Base-by-base conservation (phyloP, 2,113 vertebrate species). In the Chamaetylas fuelleborni region DNA sequence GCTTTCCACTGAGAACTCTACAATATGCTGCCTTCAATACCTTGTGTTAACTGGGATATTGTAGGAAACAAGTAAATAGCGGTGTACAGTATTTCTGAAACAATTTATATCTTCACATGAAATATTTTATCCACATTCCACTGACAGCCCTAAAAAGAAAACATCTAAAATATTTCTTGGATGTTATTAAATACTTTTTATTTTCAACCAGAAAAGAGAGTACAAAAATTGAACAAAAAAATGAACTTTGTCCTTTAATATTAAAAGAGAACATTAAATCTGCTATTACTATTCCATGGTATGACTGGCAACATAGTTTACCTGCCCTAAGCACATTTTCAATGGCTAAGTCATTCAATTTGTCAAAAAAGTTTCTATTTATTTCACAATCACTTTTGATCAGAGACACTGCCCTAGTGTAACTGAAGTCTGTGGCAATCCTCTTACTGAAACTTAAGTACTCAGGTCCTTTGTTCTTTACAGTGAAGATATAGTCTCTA, bases 1-100 rank as follows among this genome's bases (percentile, higher is more conserved):
- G 45, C 84, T 91, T 96, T 93, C 91, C 65, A 62, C 67, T 54
- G 74, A 67, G 61, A 89, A 54, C 81, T 50, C 51, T 90, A 81
- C 60, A 64, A 43, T 60, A 78, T 34, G 43, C 54, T 81, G 45
- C 57, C 23, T 74, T 71, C 81, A 86, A 94, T 53, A 65, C 25
- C 53, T 38, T 74, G 43, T 74, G 48, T 42, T 88, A 47, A 74
- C 33, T 3, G 1, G 48, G 56, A 57, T 81, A 57, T 26, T 86
- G 65, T 65, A 81, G 69, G 57, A 86, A 94, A 78, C 29, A 29
- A 50, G 26, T 72, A 40, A 80, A 60, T 38, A 87, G 29, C 40
- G 73, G 42, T 12, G 19, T 73, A 40, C 34, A 62, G 1, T 51
- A 71, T 53, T 88, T 66, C 61, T 62, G 87, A 72, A 94, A 76